Evolutionary conservation across 2,888 invertebrate species (phyloP).

Genomic region (Torymus auratus): DNA sequence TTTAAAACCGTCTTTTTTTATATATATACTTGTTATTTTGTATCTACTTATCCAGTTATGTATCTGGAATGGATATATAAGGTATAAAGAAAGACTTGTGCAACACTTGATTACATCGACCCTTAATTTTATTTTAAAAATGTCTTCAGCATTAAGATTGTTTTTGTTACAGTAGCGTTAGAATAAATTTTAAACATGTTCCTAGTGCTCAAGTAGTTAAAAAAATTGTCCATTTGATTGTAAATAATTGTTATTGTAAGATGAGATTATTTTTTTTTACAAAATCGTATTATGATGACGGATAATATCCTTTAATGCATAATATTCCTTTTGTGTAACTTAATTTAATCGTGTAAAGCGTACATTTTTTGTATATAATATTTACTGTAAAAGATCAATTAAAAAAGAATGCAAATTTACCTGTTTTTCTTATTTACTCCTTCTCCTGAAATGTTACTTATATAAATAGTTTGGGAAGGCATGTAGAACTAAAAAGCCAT

Average conservation of each 20-base stretch:
- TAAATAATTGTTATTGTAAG: slow-evolving; percentile 49
- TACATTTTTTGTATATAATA: slow-evolving; percentile 51
- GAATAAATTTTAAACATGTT: slow-evolving; percentile 37
- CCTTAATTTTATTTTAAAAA: slow-evolving; percentile 24
- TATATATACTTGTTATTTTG: slow-evolving; percentile 34
- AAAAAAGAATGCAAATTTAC: slow-evolving; percentile 36
- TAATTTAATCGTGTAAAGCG: slow-evolving; percentile 53
- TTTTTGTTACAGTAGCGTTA: slow-evolving; percentile 39
- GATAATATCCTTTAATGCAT: slow-evolving; percentile 16
- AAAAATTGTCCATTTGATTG: slow-evolving; percentile 33
- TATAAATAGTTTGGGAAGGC: background rate
- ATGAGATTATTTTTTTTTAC: slow-evolving; percentile 29
- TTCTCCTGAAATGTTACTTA: background rate
- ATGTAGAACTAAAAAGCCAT: slow-evolving; percentile 1
- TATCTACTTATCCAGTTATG: slow-evolving; percentile 59
- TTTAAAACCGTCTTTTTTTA: slow-evolving; percentile 67
- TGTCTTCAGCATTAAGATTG: slow-evolving; percentile 22
- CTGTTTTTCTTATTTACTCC: slow-evolving; percentile 43
- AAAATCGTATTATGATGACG: slow-evolving; percentile 24
- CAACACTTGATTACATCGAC: slow-evolving; percentile 30
- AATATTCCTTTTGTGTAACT: slow-evolving; percentile 40
- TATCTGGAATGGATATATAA: slow-evolving; percentile 31
- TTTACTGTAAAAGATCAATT: slow-evolving; percentile 44
- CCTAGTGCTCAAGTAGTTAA: slow-evolving; percentile 36
- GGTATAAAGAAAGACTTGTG: slow-evolving; percentile 41